phyloP scores from a whole-genome alignment of 2,888 invertebrate genomes.

The Drepana falcataria region DNA sequence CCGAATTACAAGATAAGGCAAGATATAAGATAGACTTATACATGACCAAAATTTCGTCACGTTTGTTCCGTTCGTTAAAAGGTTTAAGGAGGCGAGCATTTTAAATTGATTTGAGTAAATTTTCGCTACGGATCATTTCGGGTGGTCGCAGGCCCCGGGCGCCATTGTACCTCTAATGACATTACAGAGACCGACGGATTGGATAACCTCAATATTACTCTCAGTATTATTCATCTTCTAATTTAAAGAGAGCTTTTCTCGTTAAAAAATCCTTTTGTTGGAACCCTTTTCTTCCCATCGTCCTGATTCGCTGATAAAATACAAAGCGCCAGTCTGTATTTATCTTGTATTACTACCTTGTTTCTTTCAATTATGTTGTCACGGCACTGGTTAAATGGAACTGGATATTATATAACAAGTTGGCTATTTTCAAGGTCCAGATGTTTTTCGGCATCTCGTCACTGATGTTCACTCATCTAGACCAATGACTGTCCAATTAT shows the following conservation, averaged over 20 bases:
- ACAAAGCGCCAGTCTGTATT: conserved; percentile 38
- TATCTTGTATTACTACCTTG: conserved; percentile 39
- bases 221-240: conserved; percentile 41
- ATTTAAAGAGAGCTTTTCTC: conserved; percentile 38
- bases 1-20: too few species aligned
- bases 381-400: conserved; percentile 25
- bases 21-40: too few species aligned
- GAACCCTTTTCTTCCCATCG: conserved; percentile 42
- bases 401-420: conserved; percentile 10
- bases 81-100: conserved; percentile 59
- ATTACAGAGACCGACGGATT: conserved; percentile 50
- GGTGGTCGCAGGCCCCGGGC: conserved; percentile 22
- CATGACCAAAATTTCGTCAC: too few species aligned
- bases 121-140: conserved; percentile 65
- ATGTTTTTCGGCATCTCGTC: too few species aligned
- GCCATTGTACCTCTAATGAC: conserved; percentile 58
- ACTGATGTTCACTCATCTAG: too few species aligned
- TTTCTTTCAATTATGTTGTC: conserved; percentile 32
- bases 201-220: conserved; percentile 53
- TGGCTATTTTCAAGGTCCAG: too few species aligned
- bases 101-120: conserved; percentile 63
- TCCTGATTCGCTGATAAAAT: conserved; percentile 54
- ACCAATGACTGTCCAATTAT: too few species aligned
- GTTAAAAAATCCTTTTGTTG: conserved; percentile 42
- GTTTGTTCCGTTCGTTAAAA: conserved; percentile 42